Conservation (phyloP, 2,888 invertebrate species). For the Ommatoiulus sabulosus region DNA sequence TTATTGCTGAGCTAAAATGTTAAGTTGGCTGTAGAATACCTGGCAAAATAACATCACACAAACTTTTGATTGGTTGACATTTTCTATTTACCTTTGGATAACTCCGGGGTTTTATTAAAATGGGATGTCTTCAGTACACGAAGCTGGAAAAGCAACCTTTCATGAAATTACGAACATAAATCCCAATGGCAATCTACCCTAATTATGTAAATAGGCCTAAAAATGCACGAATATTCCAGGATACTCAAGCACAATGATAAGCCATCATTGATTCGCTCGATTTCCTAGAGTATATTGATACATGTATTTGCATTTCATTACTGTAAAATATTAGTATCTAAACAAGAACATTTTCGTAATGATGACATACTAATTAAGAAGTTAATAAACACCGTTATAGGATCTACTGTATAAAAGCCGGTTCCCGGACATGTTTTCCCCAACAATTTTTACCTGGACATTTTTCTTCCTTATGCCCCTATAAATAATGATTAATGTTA, state of each 20-base stretch:
- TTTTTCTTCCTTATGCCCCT: no score
- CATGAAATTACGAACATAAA: not conserved
- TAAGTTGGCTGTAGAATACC: not conserved
- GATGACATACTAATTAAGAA: not conserved
- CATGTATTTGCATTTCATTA: constrained; percentile 26
- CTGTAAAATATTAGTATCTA: not conserved
- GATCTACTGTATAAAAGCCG: not conserved
- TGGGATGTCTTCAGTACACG: not conserved
- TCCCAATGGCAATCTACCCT: not conserved
- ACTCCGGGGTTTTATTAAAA: constrained; percentile 2
- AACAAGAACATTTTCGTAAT: not conserved
- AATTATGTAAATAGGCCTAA: constrained; percentile 5
- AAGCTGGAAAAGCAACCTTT: not conserved
- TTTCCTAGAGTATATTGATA: not conserved
- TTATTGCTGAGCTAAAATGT: not conserved
- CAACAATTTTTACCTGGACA: no score
- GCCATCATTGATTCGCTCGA: not conserved
- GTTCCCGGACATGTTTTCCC: no score
- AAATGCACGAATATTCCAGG: not conserved
- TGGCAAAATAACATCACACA: not conserved
- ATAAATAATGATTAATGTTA: no score
- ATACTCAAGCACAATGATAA: not conserved
- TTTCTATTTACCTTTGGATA: not conserved
- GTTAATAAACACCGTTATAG: not conserved
- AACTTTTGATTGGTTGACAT: not conserved